Conservation (phyloP, 2,113 vertebrate genomes). For the Cinclus mexicanus region DNA sequence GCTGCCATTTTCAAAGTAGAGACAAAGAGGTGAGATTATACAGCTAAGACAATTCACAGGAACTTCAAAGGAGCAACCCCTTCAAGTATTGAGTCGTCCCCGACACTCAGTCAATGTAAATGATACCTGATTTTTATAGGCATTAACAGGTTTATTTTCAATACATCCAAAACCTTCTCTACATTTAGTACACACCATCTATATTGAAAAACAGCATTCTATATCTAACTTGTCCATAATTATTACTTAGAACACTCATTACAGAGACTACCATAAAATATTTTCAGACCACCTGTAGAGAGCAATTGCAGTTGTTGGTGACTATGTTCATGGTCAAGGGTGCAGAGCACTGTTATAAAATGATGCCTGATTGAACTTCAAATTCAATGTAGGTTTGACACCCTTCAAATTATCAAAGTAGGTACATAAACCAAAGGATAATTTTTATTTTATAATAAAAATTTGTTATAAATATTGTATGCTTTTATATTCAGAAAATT, state of each 20-base stretch:
- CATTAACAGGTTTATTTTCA: not conserved
- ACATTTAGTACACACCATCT: not conserved
- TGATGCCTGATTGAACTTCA: not conserved
- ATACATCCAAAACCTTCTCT: not conserved
- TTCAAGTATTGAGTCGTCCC: not conserved
- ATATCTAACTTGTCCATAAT: not conserved
- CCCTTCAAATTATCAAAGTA: not conserved
- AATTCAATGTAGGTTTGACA: not conserved
- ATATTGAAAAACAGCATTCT: not conserved
- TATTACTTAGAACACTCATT: not conserved
- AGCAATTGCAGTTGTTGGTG: not conserved
- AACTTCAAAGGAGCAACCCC: not conserved
- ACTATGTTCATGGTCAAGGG: not conserved
- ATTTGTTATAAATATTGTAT: not conserved
- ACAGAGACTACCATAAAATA: not conserved
- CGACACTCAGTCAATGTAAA: not conserved
- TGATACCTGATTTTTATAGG: not conserved
- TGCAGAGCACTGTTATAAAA: not conserved
- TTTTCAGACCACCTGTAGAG: not conserved
- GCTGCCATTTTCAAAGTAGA: slow-evolving; percentile 62
- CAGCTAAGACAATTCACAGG: slow-evolving; percentile 44
- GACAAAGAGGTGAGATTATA: slow-evolving; percentile 41
- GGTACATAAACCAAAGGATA: not conserved
- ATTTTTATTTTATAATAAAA: slow-evolving; percentile 11
- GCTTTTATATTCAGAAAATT: slow-evolving; percentile 5